Percentiles rank a stretch among this genome's conserved stretches.
Conservation (phyloP, 1,140 invertebrate genomes). For the Drosophila lowei region DNA sequence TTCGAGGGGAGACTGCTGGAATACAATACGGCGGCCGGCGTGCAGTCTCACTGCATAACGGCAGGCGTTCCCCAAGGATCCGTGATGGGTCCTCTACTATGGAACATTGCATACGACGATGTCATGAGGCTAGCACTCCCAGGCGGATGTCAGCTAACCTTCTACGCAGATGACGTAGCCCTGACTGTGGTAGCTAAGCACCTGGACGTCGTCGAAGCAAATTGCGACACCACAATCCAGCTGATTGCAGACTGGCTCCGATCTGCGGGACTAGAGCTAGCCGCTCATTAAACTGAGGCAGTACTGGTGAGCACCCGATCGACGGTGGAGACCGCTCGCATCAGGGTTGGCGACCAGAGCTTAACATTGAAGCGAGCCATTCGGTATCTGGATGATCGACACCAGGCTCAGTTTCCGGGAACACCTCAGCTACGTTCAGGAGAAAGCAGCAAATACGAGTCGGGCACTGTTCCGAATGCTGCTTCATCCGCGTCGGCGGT, state of each 20-base stretch:
- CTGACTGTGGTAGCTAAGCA: no score
- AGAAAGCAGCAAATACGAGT: not conserved
- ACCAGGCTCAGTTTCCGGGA: not conserved
- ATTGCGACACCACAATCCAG: not conserved
- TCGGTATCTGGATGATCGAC: not conserved
- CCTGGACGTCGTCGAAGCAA: not conserved
- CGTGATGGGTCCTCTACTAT: no score
- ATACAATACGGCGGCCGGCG: no score
- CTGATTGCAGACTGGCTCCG: not conserved
- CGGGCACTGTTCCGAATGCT: not conserved
- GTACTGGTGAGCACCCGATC: not conserved
- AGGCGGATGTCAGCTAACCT: no score
- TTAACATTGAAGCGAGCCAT: not conserved
- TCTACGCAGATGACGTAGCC: no score
- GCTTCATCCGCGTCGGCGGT: no score
- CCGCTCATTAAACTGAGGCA: not conserved
- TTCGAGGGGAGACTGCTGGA: no score
- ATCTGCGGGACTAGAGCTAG: not conserved
- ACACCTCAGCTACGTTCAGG: not conserved
- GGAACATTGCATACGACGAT: no score
- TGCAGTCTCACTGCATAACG: no score
- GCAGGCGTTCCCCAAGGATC: no score
- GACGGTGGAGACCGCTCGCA: not conserved
- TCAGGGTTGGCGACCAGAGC: not conserved
- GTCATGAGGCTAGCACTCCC: no score